These are phyloP conservation scores for Thunnus maccoyii DNA, from an alignment of 2,113 vertebrate genomes.

Conservation along the genomic window DNA sequence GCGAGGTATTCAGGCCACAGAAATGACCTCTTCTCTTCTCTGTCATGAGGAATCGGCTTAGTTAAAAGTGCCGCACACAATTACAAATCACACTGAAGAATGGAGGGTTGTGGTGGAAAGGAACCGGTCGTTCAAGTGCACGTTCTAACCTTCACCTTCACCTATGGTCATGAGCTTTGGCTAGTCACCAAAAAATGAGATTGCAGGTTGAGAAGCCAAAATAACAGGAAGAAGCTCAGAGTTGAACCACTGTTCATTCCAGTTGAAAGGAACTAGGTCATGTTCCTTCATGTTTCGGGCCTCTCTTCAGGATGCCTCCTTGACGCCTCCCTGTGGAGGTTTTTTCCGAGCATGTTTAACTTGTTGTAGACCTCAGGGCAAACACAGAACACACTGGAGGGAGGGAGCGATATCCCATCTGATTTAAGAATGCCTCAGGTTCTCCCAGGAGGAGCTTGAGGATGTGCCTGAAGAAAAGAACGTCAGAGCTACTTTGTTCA, in stretches of 20 bases:
- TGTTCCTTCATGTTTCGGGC: background rate
- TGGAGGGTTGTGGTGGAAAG: background rate
- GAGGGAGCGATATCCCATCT: background rate
- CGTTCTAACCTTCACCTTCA: background rate
- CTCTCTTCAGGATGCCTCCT: background rate
- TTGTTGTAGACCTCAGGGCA: no score
- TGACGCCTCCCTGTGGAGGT: background rate
- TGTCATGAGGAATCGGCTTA: background rate
- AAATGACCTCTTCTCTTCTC: background rate
- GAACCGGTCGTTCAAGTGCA: constrained; percentile 14
- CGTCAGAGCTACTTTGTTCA: background rate
- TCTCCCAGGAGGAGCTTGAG: background rate
- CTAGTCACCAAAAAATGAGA: background rate
- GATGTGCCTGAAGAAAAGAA: no score
- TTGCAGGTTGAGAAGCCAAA: background rate
- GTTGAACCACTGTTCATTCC: background rate
- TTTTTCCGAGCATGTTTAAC: background rate
- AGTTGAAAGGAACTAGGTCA: background rate
- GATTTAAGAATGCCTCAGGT: background rate
- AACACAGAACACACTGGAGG: no score
- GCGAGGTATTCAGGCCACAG: constrained; percentile 9
- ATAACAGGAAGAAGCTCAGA: background rate
- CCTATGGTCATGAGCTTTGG: constrained; percentile 12
- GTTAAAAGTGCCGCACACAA: background rate
- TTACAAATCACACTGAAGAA: background rate